A percentile compares a stretch with the other conserved stretches of the same genome.
phyloP scores from a whole-genome alignment of 1,140 invertebrate species.

The fruit fly (Drosophila melanogaster) region DNA sequence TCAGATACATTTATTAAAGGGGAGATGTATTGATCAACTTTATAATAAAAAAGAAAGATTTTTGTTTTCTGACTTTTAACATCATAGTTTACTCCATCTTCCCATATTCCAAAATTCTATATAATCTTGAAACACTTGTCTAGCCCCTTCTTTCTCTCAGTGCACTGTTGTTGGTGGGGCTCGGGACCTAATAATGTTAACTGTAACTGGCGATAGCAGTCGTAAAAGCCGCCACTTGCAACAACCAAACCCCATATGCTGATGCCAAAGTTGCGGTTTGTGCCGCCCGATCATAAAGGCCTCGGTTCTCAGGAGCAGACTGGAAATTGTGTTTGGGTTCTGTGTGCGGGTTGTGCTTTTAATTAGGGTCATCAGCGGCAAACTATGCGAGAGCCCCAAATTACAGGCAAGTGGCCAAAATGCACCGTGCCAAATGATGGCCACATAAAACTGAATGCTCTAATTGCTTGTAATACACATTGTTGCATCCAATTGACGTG shows the following conservation, averaged over 20 bases:
- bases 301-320: constrained; percentile 7
- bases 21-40: too few relatives aligned
- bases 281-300: constrained; percentile 54
- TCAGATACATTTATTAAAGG: too few relatives aligned
- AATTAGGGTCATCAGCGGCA: constrained; percentile 60
- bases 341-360: constrained; percentile 55
- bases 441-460: constrained; percentile 48
- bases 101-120: too few relatives aligned
- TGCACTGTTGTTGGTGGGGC: constrained; percentile 41
- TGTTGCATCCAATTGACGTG: constrained; percentile 11
- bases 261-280: constrained; percentile 50
- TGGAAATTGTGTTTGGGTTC: constrained; percentile 39
- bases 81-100: too few relatives aligned
- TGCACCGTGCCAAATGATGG: constrained; percentile 31
- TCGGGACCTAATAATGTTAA: constrained; percentile 68
- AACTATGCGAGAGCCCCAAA: constrained; percentile 41
- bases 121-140: too few relatives aligned
- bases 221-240: constrained; percentile 64
- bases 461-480: constrained; percentile 47
- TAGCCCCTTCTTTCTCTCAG: not conserved
- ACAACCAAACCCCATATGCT: constrained; percentile 37
- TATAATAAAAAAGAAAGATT: too few relatives aligned
- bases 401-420: constrained; percentile 44
- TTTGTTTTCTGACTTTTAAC: too few relatives aligned
- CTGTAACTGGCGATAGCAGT: constrained; percentile 69